Evolutionary conservation across 2,797 vertebrate species (phyloP).

Genomic region (Lithobates sylvaticus): DNA sequence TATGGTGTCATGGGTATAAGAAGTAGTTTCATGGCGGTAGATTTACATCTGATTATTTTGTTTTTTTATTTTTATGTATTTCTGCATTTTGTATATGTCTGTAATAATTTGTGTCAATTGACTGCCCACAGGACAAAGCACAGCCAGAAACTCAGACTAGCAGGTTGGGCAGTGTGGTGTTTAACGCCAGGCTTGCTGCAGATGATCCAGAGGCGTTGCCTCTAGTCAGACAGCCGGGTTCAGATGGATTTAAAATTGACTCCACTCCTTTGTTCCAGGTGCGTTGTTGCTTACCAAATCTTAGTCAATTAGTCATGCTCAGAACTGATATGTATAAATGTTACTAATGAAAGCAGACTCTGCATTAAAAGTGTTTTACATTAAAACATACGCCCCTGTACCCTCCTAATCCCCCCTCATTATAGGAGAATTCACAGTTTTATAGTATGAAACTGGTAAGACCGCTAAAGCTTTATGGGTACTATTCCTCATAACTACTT

Average conservation of each 20-base stretch:
- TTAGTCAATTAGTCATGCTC: neutral
- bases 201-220: conserved; percentile 88
- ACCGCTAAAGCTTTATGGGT: too few species aligned
- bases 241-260: conserved; percentile 92
- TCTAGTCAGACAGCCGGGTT: conserved; percentile 89
- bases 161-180: conserved; percentile 84
- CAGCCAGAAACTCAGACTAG: conserved; percentile 91
- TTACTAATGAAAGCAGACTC: too few species aligned
- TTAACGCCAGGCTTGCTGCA: conserved; percentile 86
- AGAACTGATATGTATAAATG: too few species aligned
- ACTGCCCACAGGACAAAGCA: conserved; percentile 84
- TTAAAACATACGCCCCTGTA: too few species aligned
- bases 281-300: conserved; percentile 23
- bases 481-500: too few species aligned
- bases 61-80: neutral
- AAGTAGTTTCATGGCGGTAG: too few species aligned
- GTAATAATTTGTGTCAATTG: conserved; percentile 36
- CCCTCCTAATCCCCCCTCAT: too few species aligned
- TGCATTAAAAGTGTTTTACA: too few species aligned
- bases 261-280: conserved; percentile 93
- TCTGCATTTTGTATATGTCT: neutral
- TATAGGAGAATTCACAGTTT: too few species aligned
- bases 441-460: too few species aligned
- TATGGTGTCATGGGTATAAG: too few species aligned
- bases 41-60: neutral